These are phyloP conservation scores for Typhlichthys eigenmanni DNA, from an alignment of 2,797 vertebrate genomes.

Conservation along the genomic window DNA sequence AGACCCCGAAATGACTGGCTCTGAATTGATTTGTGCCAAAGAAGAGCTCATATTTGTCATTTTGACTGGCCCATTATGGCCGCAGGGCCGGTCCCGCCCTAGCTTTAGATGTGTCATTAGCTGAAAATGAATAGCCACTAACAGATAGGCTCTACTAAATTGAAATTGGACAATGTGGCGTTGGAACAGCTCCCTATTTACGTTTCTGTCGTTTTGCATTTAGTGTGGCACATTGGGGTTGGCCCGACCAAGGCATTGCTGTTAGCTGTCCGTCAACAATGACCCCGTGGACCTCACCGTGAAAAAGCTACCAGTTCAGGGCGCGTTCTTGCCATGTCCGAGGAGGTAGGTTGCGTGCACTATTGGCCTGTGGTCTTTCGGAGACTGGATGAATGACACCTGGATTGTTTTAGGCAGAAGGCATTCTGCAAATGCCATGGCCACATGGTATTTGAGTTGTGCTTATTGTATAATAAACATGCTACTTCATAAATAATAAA, in stretches of 20 bases:
- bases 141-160: conserved; percentile 28
- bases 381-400: conserved; percentile 24
- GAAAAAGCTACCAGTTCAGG: conserved; percentile 9
- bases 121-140: conserved; percentile 65
- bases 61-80: conserved; percentile 68
- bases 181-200: no score
- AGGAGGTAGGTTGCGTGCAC: conserved; percentile 21
- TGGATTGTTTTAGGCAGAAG: background rate
- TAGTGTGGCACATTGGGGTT: no score
- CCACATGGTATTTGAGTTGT: conserved; percentile 29
- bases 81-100: conserved; percentile 54
- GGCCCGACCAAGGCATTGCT: no score
- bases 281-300: background rate
- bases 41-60: conserved; percentile 70
- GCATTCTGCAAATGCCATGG: conserved; percentile 20
- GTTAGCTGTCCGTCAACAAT: background rate
- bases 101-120: conserved; percentile 69
- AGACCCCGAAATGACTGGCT: conserved; percentile 55
- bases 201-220: conserved; percentile 10
- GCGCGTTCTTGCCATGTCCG: conserved; percentile 7
- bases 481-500: background rate
- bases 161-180: background rate
- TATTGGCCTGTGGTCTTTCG: conserved; percentile 15
- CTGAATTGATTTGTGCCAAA: conserved; percentile 61
- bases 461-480: background rate